phyloP scores from a whole-genome alignment of 2,113 vertebrate species.

The Odontesthes bonariensis region DNA sequence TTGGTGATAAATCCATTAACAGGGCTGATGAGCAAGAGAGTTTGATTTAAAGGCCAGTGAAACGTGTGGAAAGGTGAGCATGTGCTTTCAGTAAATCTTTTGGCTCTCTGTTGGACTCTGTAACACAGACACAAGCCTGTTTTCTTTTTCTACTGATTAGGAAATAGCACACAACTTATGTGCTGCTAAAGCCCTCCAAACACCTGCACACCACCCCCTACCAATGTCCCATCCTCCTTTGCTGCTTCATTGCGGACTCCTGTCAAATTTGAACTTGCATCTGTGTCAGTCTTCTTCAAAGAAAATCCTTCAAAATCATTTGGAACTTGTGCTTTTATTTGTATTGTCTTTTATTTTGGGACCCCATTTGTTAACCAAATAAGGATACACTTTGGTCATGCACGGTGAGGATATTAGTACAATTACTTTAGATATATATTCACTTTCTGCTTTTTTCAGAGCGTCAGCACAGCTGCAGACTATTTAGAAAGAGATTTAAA shows the following conservation, averaged over 20 bases:
- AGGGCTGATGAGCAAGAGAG: constrained; percentile 28
- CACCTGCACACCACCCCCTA: constrained; percentile 5
- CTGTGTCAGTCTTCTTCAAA: neutral
- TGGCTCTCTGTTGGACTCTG: constrained; percentile 46
- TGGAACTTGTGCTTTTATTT: neutral
- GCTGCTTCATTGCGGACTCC: neutral
- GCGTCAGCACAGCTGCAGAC: too few relatives aligned
- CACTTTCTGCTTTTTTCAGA: too few relatives aligned
- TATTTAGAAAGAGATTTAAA: too few relatives aligned
- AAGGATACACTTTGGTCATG: too few relatives aligned
- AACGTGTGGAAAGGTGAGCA: constrained; percentile 75
- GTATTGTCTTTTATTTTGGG: neutral
- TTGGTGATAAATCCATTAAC: constrained; percentile 74
- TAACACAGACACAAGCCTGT: constrained; percentile 51
- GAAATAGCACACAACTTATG: constrained; percentile 66
- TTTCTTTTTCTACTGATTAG: constrained; percentile 63
- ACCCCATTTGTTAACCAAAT: too few relatives aligned
- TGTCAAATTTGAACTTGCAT: constrained; percentile 33
- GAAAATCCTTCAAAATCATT: neutral
- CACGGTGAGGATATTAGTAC: too few relatives aligned
- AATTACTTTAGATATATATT: too few relatives aligned
- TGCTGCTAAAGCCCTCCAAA: constrained; percentile 14
- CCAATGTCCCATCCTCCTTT: neutral
- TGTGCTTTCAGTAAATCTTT: constrained; percentile 74
- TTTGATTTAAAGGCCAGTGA: constrained; percentile 72